These are phyloP conservation scores for Linyphia triangularis DNA, from an alignment of 2,888 invertebrate genomes.

Conservation along the genomic window DNA sequence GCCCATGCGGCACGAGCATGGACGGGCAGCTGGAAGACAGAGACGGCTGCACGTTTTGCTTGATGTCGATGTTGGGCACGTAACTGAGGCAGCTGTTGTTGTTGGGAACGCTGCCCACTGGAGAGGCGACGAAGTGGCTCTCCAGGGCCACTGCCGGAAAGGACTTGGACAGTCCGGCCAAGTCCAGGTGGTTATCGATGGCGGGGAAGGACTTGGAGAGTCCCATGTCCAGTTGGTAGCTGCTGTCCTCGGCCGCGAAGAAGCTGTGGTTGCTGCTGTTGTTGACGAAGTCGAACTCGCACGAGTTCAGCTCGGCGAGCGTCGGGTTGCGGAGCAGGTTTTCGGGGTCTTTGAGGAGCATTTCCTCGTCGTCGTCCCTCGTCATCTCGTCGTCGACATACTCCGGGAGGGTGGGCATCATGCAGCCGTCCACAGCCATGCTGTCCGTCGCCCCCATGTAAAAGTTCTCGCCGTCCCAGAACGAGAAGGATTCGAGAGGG, in stretches of 20 bases:
- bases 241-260: not conserved
- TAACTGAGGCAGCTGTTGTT: constrained; percentile 53
- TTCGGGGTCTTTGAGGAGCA: constrained; percentile 52
- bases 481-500: constrained; percentile 66
- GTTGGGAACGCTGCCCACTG: constrained; percentile 47
- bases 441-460: constrained; percentile 40
- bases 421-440: constrained; percentile 24
- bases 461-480: constrained; percentile 72
- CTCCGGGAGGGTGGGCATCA: constrained; percentile 38
- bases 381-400: constrained; percentile 59
- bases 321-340: constrained; percentile 82
- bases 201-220: not conserved
- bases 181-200: not conserved
- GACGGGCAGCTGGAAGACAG: constrained; percentile 73
- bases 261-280: constrained; percentile 12
- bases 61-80: constrained; percentile 62
- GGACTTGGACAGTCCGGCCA: constrained; percentile 38
- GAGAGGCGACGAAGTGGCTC: constrained; percentile 59
- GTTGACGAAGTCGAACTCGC: constrained; percentile 84
- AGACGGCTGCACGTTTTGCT: constrained; percentile 43
- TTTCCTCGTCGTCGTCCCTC: constrained; percentile 31
- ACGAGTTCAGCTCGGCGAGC: constrained; percentile 90
- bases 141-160: constrained; percentile 37
- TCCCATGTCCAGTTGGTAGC: not conserved
- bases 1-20: constrained; percentile 8